These are phyloP conservation scores for Oscheius sp. DNA, from an alignment of 2,888 invertebrate species.

Conservation along the genomic window DNA sequence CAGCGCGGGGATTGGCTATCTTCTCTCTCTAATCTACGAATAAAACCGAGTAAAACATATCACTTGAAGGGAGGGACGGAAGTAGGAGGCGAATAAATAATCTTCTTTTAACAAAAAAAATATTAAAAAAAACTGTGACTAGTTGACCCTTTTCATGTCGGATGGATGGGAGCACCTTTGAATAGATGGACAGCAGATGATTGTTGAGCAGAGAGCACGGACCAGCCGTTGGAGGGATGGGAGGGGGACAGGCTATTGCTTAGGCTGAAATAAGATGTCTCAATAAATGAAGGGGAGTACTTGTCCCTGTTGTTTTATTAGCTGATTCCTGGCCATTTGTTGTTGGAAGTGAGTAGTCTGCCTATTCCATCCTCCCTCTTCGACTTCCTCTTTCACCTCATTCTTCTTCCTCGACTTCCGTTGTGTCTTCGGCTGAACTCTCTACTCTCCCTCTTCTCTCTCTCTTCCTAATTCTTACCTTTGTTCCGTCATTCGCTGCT, in stretches of 20 bases:
- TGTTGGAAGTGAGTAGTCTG: background rate
- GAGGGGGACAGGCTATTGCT: background rate
- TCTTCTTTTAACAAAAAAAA: background rate
- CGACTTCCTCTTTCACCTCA: constrained; percentile 3
- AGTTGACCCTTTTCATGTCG: constrained; percentile 18
- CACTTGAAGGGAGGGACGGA: background rate
- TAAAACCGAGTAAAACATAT: background rate
- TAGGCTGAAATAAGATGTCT: background rate
- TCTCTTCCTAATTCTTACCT: background rate
- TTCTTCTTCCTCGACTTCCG: constrained; percentile 14
- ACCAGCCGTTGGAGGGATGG: constrained; percentile 17
- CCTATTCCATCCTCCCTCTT: background rate
- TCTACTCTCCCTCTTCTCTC: background rate
- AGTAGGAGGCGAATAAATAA: constrained; percentile 1
- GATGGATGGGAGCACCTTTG: constrained; percentile 14
- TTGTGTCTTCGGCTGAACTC: constrained; percentile 6
- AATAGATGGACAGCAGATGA: constrained; percentile 2
- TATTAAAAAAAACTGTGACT: constrained; percentile 26
- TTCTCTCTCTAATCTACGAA: background rate
- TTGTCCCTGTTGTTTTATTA: constrained; percentile 1
- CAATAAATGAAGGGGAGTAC: background rate
- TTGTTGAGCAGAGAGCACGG: constrained; percentile 24
- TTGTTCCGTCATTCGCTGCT: constrained; percentile 10
- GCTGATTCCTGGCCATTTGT: background rate
- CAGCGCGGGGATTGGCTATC: constrained; percentile 4